phyloP scores from a whole-genome alignment of 2,888 invertebrate genomes.

The Quadroppia sp. region DNA sequence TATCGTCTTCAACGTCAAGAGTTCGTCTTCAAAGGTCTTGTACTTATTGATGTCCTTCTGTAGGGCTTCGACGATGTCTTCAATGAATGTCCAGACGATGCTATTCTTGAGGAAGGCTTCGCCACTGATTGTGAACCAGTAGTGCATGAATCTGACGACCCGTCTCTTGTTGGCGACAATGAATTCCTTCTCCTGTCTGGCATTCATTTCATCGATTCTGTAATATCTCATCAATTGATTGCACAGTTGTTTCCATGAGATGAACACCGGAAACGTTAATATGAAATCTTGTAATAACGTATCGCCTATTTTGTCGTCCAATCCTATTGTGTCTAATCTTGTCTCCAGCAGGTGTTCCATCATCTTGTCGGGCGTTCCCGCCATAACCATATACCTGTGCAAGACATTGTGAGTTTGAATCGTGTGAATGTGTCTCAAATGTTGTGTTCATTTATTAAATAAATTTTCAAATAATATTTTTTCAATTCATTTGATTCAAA shows the following conservation, averaged over 20 bases:
- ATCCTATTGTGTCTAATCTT: slow-evolving; percentile 59
- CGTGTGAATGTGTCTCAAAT: not conserved
- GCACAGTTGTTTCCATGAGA: slow-evolving; percentile 70
- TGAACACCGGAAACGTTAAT: slow-evolving; percentile 74
- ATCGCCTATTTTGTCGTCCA: slow-evolving; percentile 54
- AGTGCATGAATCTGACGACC: slow-evolving; percentile 71
- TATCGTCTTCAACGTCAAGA: slow-evolving; percentile 65
- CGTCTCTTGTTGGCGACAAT: slow-evolving; percentile 66
- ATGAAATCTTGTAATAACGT: slow-evolving; percentile 76
- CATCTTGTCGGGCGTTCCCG: slow-evolving; percentile 79
- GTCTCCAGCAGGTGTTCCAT: slow-evolving; percentile 78
- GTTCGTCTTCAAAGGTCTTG: slow-evolving; percentile 62
- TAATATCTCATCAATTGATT: slow-evolving; percentile 70
- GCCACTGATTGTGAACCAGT: slow-evolving; percentile 68
- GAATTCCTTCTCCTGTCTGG: slow-evolving; percentile 60
- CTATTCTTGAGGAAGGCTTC: slow-evolving; percentile 71
- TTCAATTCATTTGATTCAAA: no score
- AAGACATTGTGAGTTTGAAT: slow-evolving; percentile 48
- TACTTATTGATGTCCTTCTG: slow-evolving; percentile 62
- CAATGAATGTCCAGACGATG: slow-evolving; percentile 63
- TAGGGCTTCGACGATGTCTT: slow-evolving; percentile 67
- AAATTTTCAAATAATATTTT: no score
- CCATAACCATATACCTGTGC: slow-evolving; percentile 75
- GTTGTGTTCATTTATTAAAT: no score
- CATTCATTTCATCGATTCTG: slow-evolving; percentile 45